phyloP scores from a whole-genome alignment of 2,888 invertebrate genomes.

The Drosophila helvetica region DNA sequence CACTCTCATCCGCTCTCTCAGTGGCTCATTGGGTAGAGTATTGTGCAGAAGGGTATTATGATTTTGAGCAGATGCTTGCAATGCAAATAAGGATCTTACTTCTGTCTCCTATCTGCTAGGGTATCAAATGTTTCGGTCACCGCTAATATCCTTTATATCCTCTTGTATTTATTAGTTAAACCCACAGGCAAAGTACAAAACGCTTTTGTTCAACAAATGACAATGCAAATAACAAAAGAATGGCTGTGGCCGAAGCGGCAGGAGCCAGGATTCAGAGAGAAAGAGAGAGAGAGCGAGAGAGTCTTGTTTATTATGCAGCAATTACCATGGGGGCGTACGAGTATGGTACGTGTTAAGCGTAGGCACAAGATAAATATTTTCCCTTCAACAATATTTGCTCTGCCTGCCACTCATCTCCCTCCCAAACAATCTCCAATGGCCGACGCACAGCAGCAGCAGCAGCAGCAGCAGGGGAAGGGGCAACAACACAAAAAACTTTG shows the following conservation, averaged over 20 bases:
- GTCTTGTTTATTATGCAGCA: conserved; percentile 73
- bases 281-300: not conserved
- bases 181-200: conserved; percentile 61
- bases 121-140: not conserved
- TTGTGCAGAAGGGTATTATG: not conserved
- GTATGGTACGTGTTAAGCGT: conserved; percentile 67
- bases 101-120: not conserved
- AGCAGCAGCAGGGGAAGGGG: too few relatives aligned
- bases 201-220: conserved; percentile 72
- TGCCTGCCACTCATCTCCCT: conserved; percentile 37
- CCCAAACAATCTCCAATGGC: conserved; percentile 8
- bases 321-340: conserved; percentile 74
- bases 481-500: conserved; percentile 31
- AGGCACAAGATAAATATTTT: conserved; percentile 63
- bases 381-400: conserved; percentile 31
- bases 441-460: conserved; percentile 24
- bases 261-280: conserved; percentile 8
- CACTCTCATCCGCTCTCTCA: not conserved
- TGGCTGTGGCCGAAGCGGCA: conserved; percentile 19
- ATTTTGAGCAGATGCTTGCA: not conserved
- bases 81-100: not conserved
- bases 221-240: conserved; percentile 68
- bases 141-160: not conserved
- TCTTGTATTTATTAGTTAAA: conserved; percentile 71
- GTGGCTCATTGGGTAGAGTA: not conserved